phyloP scores from a whole-genome alignment of 2,113 vertebrate genomes.

The Oreochromis aureus region DNA sequence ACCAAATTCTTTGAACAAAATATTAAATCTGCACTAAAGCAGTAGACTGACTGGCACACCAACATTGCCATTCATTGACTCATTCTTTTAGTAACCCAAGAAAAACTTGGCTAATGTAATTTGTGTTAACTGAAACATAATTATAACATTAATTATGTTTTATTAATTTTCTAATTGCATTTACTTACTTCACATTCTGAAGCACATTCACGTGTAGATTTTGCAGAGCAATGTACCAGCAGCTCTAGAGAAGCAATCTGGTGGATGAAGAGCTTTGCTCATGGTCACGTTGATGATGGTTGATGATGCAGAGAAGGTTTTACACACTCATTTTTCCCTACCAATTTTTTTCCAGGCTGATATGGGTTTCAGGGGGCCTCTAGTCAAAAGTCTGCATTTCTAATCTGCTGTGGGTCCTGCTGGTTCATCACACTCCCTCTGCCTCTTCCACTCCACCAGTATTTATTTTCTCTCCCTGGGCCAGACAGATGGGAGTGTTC shows the following conservation, averaged over 20 bases:
- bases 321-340: neutral
- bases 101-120: neutral
- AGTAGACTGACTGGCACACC: neutral
- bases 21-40: neutral
- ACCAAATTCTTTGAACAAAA: neutral
- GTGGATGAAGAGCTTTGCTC: slow-evolving; percentile 1
- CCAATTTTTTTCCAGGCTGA: neutral
- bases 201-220: neutral
- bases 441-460: slow-evolving; percentile 1
- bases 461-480: slow-evolving; percentile 50
- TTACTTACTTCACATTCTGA: neutral
- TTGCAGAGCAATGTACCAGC: neutral
- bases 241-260: neutral
- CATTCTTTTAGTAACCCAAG: neutral
- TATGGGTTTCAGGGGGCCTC: slow-evolving; percentile 1
- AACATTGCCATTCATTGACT: neutral
- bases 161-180: neutral
- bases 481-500: slow-evolving; percentile 52
- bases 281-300: neutral
- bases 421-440: slow-evolving; percentile 17
- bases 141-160: neutral
- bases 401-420: slow-evolving; percentile 23
- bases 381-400: slow-evolving; percentile 20
- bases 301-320: neutral
- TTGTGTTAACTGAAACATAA: neutral